These are phyloP conservation scores for Thymelicus sylvestris DNA, from an alignment of 2,888 invertebrate species.

Conservation along the genomic window DNA sequence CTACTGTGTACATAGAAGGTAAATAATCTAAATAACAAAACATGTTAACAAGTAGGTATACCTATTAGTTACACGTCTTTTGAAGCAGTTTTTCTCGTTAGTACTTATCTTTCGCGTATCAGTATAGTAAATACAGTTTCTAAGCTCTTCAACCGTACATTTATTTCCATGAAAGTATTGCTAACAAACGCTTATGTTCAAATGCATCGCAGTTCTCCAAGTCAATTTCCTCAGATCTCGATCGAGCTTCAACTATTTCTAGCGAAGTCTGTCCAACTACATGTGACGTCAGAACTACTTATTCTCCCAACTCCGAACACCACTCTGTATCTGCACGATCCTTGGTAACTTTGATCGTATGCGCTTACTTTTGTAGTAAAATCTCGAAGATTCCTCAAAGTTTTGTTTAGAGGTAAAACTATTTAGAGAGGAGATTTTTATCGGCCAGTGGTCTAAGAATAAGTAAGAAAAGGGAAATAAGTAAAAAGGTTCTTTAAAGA, in stretches of 20 bases:
- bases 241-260: slow-evolving; percentile 4
- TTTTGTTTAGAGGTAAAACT: slow-evolving; percentile 1
- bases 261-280: background rate
- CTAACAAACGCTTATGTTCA: slow-evolving; percentile 7
- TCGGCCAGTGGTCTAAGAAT: background rate
- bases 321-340: slow-evolving; percentile 2
- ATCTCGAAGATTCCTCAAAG: background rate
- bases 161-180: background rate
- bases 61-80: no score
- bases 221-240: slow-evolving; percentile 7
- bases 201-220: slow-evolving; percentile 2
- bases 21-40: no score
- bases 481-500: no score
- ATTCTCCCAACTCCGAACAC: slow-evolving; percentile 3
- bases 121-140: no score
- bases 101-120: no score
- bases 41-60: no score
- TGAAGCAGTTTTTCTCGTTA: no score
- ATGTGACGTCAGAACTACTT: slow-evolving; percentile 6
- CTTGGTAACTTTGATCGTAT: slow-evolving; percentile 9
- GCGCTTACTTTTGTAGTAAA: slow-evolving; percentile 6
- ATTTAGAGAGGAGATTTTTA: background rate
- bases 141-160: no score
- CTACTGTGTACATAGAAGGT: no score
- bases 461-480: background rate